Conservation (phyloP, 2,888 invertebrate genomes). For the Coelopa pilipes region DNA sequence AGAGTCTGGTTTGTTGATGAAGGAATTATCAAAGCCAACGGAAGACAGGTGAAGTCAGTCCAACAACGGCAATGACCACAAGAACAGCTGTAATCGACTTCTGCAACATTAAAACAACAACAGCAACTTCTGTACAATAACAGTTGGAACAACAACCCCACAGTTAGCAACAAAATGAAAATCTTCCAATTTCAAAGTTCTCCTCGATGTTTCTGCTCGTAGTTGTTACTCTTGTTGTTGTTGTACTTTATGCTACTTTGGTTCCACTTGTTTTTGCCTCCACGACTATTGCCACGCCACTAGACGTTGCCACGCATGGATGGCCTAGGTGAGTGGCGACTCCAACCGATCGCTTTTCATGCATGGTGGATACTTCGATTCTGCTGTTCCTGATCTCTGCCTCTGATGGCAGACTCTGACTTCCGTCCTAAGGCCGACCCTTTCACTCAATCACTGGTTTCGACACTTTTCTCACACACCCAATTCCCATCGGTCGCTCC, state of each 20-base stretch:
- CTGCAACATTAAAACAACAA: neutral
- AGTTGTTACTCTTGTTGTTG: constrained; percentile 12
- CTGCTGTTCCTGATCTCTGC: neutral
- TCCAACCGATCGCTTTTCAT: no score
- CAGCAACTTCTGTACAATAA: constrained; percentile 1
- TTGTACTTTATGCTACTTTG: neutral
- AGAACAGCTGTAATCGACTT: neutral
- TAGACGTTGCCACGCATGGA: no score
- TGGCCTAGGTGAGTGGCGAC: no score
- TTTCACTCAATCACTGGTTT: neutral
- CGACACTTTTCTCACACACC: neutral
- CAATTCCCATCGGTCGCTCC: neutral
- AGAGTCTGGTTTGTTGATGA: neutral
- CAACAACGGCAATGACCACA: neutral
- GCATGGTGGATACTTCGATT: neutral
- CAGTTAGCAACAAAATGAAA: neutral
- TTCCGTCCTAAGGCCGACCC: neutral
- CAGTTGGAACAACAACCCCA: neutral
- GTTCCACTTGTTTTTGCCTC: no score
- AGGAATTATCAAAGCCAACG: neutral
- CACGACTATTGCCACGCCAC: no score
- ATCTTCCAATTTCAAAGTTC: constrained; percentile 16
- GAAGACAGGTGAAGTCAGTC: neutral
- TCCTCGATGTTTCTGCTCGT: constrained; percentile 1
- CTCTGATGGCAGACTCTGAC: neutral